phyloP scores from a whole-genome alignment of 2,888 invertebrate genomes.

The Hypomecis atomaria region DNA sequence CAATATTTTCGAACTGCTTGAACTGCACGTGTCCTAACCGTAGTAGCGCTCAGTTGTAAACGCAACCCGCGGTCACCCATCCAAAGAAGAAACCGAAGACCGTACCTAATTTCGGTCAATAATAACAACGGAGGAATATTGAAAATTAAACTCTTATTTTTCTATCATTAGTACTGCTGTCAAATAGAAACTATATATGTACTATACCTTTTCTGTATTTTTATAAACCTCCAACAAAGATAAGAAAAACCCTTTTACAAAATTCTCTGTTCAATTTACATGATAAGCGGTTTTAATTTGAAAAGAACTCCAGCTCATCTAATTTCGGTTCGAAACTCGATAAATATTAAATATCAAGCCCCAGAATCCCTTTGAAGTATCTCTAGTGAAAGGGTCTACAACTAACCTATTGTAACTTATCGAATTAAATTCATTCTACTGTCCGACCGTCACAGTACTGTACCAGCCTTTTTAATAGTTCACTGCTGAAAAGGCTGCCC shows the following conservation, averaged over 20 bases:
- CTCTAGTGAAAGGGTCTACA: constrained; percentile 63
- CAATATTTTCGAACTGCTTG: too few species aligned
- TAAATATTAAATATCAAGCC: constrained; percentile 69
- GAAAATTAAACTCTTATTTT: not conserved
- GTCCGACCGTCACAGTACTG: not conserved
- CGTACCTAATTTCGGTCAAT: too few species aligned
- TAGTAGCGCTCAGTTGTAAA: too few species aligned
- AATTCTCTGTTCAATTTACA: constrained; percentile 26
- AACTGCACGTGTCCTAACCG: too few species aligned
- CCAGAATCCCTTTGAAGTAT: constrained; percentile 65
- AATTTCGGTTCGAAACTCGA: constrained; percentile 48
- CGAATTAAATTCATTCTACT: constrained; percentile 68
- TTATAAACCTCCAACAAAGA: not conserved
- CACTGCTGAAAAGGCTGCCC: too few species aligned
- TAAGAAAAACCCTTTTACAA: not conserved
- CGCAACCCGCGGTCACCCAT: too few species aligned
- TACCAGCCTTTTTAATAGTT: too few species aligned
- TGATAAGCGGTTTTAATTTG: constrained; percentile 31
- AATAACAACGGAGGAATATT: not conserved
- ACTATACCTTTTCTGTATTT: not conserved
- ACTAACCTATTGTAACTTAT: constrained; percentile 68
- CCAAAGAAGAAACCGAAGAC: too few species aligned
- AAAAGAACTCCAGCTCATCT: constrained; percentile 44
- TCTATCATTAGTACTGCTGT: too few species aligned
- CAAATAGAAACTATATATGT: too few species aligned